phyloP scores from a whole-genome alignment of 2,113 vertebrate genomes.

The Mormyrus iriodes region DNA sequence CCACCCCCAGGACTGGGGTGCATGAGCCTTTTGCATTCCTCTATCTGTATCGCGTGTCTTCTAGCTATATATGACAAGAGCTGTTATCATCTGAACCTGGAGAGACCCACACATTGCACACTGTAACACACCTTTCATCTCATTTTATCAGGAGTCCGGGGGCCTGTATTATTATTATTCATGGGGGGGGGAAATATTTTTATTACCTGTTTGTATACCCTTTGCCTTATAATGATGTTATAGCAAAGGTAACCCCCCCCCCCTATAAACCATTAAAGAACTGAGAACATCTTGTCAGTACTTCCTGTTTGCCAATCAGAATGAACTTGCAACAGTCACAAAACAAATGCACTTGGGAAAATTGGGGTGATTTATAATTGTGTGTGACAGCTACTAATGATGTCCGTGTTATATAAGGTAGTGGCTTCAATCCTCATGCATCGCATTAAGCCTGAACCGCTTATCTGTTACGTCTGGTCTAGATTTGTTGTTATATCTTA shows the following conservation, averaged over 20 bases:
- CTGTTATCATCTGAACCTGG: not conserved
- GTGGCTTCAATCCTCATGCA: not conserved
- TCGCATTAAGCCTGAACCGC: not conserved
- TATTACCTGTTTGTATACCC: not conserved
- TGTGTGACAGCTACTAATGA: not conserved
- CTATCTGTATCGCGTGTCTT: slow-evolving; percentile 16
- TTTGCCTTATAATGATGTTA: not conserved
- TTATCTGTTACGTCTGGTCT: not conserved
- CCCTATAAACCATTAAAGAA: not conserved
- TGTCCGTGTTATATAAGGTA: not conserved
- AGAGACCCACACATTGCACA: not conserved
- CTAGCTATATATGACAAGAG: not conserved
- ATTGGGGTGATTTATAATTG: not conserved
- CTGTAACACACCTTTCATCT: not conserved
- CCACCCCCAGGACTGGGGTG: not conserved
- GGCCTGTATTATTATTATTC: not conserved
- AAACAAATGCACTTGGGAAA: not conserved
- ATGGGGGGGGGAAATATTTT: not conserved
- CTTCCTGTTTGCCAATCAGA: not conserved
- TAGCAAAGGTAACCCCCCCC: not conserved
- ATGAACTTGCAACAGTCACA: not conserved
- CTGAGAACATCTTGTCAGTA: not conserved
- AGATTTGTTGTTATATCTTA: not conserved
- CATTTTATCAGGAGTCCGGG: not conserved
- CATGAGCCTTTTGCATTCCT: not conserved